A percentile compares a stretch with the other conserved stretches of the same genome.
These are phyloP conservation scores for Sebastes steindachneri DNA, from an alignment of 2,797 vertebrate species.

Conservation along the genomic window DNA sequence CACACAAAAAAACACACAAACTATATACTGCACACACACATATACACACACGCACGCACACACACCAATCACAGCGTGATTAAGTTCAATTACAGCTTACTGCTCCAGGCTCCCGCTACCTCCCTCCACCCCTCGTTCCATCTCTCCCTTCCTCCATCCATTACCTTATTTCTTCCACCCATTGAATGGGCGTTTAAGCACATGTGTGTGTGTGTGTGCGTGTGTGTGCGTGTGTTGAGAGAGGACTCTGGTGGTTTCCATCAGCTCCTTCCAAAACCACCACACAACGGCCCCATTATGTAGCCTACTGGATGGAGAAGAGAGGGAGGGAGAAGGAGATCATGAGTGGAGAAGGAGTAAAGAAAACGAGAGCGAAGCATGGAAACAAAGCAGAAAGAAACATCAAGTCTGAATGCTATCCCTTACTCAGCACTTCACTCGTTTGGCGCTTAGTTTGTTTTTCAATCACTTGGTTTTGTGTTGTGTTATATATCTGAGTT, in stretches of 20 bases:
- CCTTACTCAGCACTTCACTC: background rate
- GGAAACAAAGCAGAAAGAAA: conserved; percentile 25
- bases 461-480: background rate
- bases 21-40: conserved; percentile 1
- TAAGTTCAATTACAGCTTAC: conserved; percentile 77
- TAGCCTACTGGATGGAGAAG: conserved; percentile 60
- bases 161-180: conserved; percentile 75
- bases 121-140: conserved; percentile 43
- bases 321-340: conserved; percentile 42
- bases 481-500: background rate
- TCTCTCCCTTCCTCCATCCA: conserved; percentile 60
- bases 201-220: conserved; percentile 14
- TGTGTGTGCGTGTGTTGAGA: conserved; percentile 51
- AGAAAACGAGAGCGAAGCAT: conserved; percentile 7
- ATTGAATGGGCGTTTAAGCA: conserved; percentile 51
- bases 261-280: conserved; percentile 76
- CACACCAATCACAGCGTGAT: conserved; percentile 68
- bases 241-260: conserved; percentile 74
- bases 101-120: conserved; percentile 66
- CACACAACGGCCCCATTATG: conserved; percentile 80
- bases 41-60: conserved; percentile 15
- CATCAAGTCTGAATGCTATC: background rate
- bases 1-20: conserved; percentile 14
- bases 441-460: background rate
- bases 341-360: conserved; percentile 14